A percentile compares a stretch with the other conserved stretches of the same genome.
phyloP scores from a whole-genome alignment of 2,113 vertebrate species.

The Oxygymnocypris stewartii region DNA sequence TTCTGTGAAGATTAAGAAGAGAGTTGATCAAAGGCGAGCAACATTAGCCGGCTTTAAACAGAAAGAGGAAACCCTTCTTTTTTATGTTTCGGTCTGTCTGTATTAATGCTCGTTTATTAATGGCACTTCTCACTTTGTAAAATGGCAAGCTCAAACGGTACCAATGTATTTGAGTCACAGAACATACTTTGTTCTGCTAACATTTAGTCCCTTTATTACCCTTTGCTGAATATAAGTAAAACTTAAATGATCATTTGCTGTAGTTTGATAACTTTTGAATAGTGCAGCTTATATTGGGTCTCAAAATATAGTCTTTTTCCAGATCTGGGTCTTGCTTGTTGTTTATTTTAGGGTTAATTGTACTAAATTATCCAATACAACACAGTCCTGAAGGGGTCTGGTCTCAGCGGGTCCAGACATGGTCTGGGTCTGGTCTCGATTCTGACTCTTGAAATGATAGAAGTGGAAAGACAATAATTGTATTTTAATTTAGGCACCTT shows the following conservation, averaged over 20 bases:
- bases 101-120: neutral
- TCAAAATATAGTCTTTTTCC: neutral
- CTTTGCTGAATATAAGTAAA: neutral
- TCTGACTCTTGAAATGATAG: neutral
- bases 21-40: neutral
- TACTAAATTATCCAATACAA: too few species aligned
- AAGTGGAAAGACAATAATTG: neutral
- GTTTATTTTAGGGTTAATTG: neutral
- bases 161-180: neutral
- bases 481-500: neutral
- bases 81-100: neutral
- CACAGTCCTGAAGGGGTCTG: neutral
- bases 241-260: neutral
- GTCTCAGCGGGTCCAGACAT: neutral
- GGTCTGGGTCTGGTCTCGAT: neutral
- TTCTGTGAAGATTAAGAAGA: neutral
- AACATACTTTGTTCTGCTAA: neutral
- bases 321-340: neutral
- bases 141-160: neutral
- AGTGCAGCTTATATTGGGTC: neutral
- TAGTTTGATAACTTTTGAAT: neutral
- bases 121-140: slow-evolving; percentile 21
- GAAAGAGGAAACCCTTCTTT: slow-evolving; percentile 38
- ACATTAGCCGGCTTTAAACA: slow-evolving; percentile 1
- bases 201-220: neutral